Evolutionary conservation across 2,113 vertebrate genomes (phyloP).

Genomic region (Grus americana): DNA sequence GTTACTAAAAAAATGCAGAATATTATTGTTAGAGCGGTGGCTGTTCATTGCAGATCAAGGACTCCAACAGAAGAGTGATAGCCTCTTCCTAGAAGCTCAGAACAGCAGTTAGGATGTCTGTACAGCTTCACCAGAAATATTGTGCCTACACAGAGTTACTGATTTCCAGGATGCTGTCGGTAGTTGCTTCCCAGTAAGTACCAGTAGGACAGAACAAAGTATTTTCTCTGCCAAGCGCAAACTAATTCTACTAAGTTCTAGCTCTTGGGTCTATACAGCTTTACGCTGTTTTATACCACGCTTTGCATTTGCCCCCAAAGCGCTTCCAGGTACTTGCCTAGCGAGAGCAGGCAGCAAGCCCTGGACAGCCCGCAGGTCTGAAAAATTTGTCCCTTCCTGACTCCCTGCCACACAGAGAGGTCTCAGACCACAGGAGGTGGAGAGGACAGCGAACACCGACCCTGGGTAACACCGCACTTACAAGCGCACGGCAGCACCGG

Average conservation of each 20-base stretch:
- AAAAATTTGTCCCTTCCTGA: neutral
- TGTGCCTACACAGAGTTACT: neutral
- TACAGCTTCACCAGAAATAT: neutral
- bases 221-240: neutral
- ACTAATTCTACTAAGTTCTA: neutral
- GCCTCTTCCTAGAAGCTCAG: neutral
- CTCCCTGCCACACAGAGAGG: accelerated
- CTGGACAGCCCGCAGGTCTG: neutral
- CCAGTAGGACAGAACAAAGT: neutral
- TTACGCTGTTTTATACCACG: neutral
- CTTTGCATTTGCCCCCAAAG: neutral
- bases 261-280: neutral
- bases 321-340: neutral
- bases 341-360: neutral
- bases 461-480: accelerated
- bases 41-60: neutral
- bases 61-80: neutral
- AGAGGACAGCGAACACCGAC: neutral
- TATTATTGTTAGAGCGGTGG: neutral
- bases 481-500: accelerated
- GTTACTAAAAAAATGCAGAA: neutral
- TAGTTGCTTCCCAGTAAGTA: neutral
- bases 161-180: neutral
- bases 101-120: neutral
- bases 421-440: neutral